Evolutionary conservation across 2,797 vertebrate species (phyloP).

Genomic region (Cyclura pinguis): DNA sequence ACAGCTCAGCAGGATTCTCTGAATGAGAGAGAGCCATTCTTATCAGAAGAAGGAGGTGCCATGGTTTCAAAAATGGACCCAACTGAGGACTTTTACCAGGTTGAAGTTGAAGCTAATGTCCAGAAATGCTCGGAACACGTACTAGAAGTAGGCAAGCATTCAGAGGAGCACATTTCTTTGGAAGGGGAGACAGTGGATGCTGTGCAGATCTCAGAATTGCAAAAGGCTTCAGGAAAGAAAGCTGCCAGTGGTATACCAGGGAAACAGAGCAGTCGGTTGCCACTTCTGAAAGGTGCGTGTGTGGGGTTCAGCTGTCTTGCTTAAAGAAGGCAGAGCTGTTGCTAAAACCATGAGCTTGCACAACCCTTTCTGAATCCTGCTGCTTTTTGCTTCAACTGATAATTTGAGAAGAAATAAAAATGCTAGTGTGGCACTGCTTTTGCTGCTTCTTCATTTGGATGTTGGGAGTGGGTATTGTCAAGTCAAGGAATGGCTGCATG

Average conservation of each 20-base stretch:
- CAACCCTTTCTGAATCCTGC: conserved; percentile 57
- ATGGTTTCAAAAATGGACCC: conserved; percentile 16
- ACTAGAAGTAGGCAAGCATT: conserved; percentile 5
- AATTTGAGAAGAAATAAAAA: conserved; percentile 30
- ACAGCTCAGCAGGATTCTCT: conserved; percentile 39
- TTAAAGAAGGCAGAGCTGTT: conserved; percentile 45
- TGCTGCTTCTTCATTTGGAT: background rate
- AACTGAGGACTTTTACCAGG: conserved; percentile 56
- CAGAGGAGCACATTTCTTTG: background rate
- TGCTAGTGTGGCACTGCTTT: conserved; percentile 30
- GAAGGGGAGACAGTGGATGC: conserved; percentile 42
- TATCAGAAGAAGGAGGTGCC: background rate
- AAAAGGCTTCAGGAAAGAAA: conserved; percentile 51
- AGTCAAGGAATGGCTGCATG: conserved; percentile 39
- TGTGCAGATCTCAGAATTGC: conserved; percentile 8
- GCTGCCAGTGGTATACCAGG: conserved; percentile 45
- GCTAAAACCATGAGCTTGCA: conserved; percentile 61
- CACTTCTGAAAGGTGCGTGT: conserved; percentile 82
- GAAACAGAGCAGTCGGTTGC: conserved; percentile 73
- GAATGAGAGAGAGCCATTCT: background rate
- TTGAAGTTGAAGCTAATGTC: conserved; percentile 60
- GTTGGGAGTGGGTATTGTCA: background rate
- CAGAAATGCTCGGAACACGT: background rate
- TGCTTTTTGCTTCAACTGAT: conserved; percentile 61
- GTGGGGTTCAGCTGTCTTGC: conserved; percentile 42